Base-by-base conservation (phyloP, 2,888 invertebrate species). In the Lordiphosa fenestrarum region DNA sequence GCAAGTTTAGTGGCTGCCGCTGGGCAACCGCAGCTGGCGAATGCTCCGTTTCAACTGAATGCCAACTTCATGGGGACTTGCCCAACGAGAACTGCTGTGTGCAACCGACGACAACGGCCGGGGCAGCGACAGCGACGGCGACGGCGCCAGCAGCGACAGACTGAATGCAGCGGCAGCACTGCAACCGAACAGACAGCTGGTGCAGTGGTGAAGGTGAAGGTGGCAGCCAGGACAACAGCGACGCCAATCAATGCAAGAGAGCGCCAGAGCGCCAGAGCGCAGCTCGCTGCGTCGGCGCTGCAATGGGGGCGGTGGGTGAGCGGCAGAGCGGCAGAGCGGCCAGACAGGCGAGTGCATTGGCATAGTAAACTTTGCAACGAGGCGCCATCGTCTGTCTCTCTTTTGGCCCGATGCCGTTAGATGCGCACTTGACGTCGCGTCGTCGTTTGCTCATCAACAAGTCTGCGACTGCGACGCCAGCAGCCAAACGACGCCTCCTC, bases 41-140 rank as follows among this genome's bases (percentile, higher is more conserved):
- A 86, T 80, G 88, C 87, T 87, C 84, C 84, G 86, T 88, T 88
- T 87, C 84, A 85, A 88, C 88, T 88, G 87, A 88, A 85, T 84
- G 69, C 71, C 72, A 82, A 75, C 81, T 78, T 78, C 41, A 58
- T 47, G 80, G 67, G 86, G 87, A 88, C 87, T 88, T 85, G 85
- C 87, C 83, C 88, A 87, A 88, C 84, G 85, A 84, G 85, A 87
- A 88, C 84, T 86, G 82, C 77, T 80, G 84, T 86, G 75, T 78
- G 81, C 78, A 60, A 66, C 58, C 53, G 59, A 37, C 25, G 25
- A 25, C 35, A 56, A 52, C 49, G 58, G 49, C 46, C 3, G 5
- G 0, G 23, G 40, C 57, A 50, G 39, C 37, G 53, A 42, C 57
- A 48, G 53, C 57, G 21, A 36, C 21, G 3, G 3, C 19, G 19